phyloP scores from a whole-genome alignment of 1,140 invertebrate species.

The Heliconius nattereri region DNA sequence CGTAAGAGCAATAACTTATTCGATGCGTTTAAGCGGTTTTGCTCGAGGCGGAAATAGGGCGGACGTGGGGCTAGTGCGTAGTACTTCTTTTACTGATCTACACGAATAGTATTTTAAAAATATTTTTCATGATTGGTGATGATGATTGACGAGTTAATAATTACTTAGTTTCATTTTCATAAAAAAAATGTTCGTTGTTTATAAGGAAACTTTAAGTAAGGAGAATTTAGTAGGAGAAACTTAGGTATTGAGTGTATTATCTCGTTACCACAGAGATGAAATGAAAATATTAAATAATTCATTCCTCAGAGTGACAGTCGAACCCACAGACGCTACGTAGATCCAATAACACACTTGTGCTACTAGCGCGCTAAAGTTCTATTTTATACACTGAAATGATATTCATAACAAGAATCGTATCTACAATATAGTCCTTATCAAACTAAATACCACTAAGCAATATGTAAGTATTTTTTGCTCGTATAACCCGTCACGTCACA shows the following conservation, averaged over 20 bases:
- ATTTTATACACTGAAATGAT: neutral
- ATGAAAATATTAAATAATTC: too few relatives aligned
- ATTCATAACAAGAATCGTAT: neutral
- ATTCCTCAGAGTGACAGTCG: too few relatives aligned
- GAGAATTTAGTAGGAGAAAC: too few relatives aligned
- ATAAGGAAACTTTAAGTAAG: too few relatives aligned
- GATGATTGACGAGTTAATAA: too few relatives aligned
- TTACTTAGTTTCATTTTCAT: too few relatives aligned
- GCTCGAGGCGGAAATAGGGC: neutral
- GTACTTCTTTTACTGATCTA: neutral
- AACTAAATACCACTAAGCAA: neutral
- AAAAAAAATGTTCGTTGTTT: too few relatives aligned
- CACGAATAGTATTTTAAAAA: neutral
- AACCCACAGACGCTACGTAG: too few relatives aligned
- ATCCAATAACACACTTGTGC: too few relatives aligned
- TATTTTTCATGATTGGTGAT: neutral
- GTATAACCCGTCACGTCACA: neutral
- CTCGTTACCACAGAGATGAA: too few relatives aligned
- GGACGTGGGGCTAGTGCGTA: neutral
- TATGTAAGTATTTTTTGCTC: neutral
- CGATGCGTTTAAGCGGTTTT: constrained; percentile 15
- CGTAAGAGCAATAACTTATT: constrained; percentile 24
- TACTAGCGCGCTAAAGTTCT: too few relatives aligned
- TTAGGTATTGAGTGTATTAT: too few relatives aligned
- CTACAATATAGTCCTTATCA: neutral